Evolutionary conservation across 2,888 invertebrate genomes (phyloP).

Genomic region (Tryphoninae sp.): DNA sequence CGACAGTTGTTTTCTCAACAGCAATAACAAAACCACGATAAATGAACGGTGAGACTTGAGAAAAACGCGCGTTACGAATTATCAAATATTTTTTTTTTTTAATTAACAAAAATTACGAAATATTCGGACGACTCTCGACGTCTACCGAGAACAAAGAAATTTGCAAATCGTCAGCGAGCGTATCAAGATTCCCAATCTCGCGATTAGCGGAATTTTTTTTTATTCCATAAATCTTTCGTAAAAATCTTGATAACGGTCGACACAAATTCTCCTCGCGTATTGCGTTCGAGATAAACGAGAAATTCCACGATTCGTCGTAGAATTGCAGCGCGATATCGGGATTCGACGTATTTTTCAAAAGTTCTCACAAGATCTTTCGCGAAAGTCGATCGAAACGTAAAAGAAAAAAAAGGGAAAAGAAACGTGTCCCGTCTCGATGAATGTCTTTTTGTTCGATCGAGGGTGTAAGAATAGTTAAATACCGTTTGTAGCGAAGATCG

Average conservation of each 20-base stretch:
- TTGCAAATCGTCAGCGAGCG: constrained; percentile 25
- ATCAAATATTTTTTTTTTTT: constrained; percentile 26
- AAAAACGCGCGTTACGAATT: constrained; percentile 5
- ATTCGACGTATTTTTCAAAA: neutral
- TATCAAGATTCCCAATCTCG: constrained; percentile 34
- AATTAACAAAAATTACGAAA: constrained; percentile 46
- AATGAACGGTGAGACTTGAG: neutral
- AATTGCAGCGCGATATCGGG: neutral
- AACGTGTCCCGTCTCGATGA: neutral
- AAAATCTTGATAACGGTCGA: constrained; percentile 47
- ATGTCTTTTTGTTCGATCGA: constrained; percentile 16
- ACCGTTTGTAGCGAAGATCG: neutral
- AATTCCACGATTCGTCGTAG: neutral
- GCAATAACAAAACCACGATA: neutral
- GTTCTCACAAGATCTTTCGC: neutral
- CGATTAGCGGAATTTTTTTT: constrained; percentile 46
- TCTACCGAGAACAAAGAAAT: constrained; percentile 31
- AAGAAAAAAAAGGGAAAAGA: neutral
- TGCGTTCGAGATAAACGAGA: constrained; percentile 25
- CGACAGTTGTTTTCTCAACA: neutral
- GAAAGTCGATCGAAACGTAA: neutral
- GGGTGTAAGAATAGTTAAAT: constrained; percentile 5
- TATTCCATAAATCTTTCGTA: constrained; percentile 46
- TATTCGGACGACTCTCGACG: constrained; percentile 18
- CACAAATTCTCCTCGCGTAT: constrained; percentile 24